Base-by-base conservation (phyloP, 2,113 vertebrate species). In the Corythornis vintsioides region DNA sequence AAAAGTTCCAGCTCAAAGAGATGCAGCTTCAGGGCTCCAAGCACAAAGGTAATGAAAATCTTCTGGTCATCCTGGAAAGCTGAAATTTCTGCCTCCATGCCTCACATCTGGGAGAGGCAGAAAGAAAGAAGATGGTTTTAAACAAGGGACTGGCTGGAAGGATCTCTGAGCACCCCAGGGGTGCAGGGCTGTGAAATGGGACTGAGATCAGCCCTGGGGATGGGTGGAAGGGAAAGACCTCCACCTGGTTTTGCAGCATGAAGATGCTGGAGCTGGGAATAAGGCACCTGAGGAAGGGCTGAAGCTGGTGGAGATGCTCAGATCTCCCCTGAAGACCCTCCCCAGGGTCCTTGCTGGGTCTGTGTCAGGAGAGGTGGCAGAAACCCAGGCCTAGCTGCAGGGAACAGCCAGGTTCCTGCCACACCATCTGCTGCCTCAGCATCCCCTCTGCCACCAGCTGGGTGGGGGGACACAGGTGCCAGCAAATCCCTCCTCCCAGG, bases 301-400 rank as follows among this genome's bases (percentile, higher is more conserved):
- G 88, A 29, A 57, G 53, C 72, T 0, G 0, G 11, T 0, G 2
- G 19, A 43, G 38, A 65, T 6, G 57, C 35, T 1, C 0, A 5
- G 77, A n/a, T 73, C 63, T 50, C 2, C 8, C n/a, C 26, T 13
- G 1, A 43, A 50, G 61, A 50, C 28, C 42, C 38, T 74, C 40
- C 53, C 33, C 25, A 2, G 29, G 55, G 24, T 38, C 26, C 60
- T 6, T 0, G 1, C 52, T 38, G 74, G 52, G 43, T 2, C 40
- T 2, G 73, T 0, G 10, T 16, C 1, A 2, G 25, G 40, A 71
- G 67, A 47, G n/a, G 71, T 20, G 4, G 33, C 29, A 28, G 65
- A 10, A 12, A 7, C 25, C 26, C 60, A 5, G 86, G 74, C 4
- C 48, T 82, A 77, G 63, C 81, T 71, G 80, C 59, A 3, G 38